Evolutionary conservation across 2,113 vertebrate genomes (phyloP).

Genomic region (Sylvilagus bachmani): DNA sequence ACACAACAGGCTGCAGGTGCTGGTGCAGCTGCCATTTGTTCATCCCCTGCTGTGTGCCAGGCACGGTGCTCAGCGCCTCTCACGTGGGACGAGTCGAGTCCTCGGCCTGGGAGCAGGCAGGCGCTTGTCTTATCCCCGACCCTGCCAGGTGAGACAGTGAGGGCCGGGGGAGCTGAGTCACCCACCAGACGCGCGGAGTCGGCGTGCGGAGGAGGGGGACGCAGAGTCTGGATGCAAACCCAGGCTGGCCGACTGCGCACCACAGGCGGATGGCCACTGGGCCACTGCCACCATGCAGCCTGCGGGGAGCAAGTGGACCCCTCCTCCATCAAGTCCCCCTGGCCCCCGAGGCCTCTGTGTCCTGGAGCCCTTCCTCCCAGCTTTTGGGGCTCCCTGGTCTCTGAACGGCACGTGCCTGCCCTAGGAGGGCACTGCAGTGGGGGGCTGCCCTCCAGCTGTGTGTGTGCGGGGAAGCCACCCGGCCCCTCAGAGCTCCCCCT

Average conservation of each 20-base stretch:
- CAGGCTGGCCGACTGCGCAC: neutral
- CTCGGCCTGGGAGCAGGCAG: neutral
- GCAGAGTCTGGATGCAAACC: neutral
- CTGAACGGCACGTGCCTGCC: neutral
- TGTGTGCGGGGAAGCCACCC: neutral
- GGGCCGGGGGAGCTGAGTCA: neutral
- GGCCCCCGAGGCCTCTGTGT: neutral
- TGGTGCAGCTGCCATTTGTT: rapidly evolving
- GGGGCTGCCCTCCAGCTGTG: neutral
- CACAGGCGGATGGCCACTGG: neutral
- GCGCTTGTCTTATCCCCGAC: rapidly evolving
- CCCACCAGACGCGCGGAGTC: neutral
- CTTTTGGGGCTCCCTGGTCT: neutral
- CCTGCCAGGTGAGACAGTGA: neutral
- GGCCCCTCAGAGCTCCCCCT: neutral
- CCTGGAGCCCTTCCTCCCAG: neutral
- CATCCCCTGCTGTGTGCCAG: neutral
- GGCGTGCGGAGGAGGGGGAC: neutral
- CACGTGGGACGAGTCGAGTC: neutral
- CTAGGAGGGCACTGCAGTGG: neutral
- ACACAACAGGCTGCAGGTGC: too few relatives aligned
- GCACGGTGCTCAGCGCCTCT: neutral
- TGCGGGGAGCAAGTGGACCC: neutral
- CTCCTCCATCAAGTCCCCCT: slow-evolving; percentile 13
- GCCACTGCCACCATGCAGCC: neutral